Evolutionary conservation across 2,888 invertebrate species (phyloP), one percentile per base, ranked within the genome.

Genomic region (Lasioglossum oenotherae): DNA sequence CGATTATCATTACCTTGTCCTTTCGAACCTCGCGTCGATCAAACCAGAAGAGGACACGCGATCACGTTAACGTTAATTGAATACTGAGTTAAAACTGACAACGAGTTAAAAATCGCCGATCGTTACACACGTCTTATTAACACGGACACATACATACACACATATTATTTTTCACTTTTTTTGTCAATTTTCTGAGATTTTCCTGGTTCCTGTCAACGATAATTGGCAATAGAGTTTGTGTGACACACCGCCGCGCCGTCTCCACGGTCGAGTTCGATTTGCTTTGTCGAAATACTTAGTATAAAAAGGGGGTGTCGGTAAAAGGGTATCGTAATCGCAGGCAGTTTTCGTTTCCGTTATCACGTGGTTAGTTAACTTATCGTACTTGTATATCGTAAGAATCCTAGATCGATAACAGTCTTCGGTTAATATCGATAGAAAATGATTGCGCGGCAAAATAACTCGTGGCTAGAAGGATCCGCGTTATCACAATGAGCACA

Each of bases 271-370:
- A 77, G 53, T 80, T 74, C 82, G 44, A 69, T 69, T 38, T 69
- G 27, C 31, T 27, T 57, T 14, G 23, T 72, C 75, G 16, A 44
- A 57, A 82, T 72, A 73, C 35, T 57, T 72, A n/a, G 74, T 78
- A 81, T 81, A 86, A 57, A 86, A 74, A 77, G 76, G 49, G 74
- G 23, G n/a, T 35, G 64, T 41, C 27, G 53, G 14, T 44, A 64
- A 44, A n/a, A 16, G 35, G 67, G 27, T 49, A 27, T 44, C 64
- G 46, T 16, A 75, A 67, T 80, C 41, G 35, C 57, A 71, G 86
- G 87, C 87, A 87, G 87, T 87, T 72, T 31, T 87, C 78, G 86
- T 82, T 87, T 78, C 23, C 64, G 41, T 60, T 72, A 80, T 87
- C 77, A 80, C 82, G 77, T 31, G 46, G 49, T 82, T 46, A 35